Evolutionary conservation across 2,797 vertebrate species (phyloP).

Genomic region (Cirrhinus molitorella): DNA sequence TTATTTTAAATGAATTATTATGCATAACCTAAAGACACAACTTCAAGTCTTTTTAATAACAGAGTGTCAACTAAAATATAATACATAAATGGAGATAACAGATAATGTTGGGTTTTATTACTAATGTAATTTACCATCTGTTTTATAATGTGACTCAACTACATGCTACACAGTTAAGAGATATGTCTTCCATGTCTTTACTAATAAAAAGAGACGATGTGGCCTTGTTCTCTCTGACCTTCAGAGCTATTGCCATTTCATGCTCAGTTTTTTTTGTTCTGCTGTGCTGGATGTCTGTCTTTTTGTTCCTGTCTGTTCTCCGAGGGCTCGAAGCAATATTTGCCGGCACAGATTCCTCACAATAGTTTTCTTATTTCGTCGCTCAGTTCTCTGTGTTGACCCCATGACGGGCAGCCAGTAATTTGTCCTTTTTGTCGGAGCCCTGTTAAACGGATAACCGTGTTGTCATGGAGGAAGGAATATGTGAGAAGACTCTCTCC

Average conservation of each 20-base stretch:
- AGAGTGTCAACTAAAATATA: neutral
- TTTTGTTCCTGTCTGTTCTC: neutral
- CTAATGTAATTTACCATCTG: neutral
- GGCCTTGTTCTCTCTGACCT: neutral
- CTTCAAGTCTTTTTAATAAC: neutral
- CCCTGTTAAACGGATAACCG: neutral
- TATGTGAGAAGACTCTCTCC: conserved; percentile 5
- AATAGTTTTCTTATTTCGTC: neutral
- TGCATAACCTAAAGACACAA: neutral
- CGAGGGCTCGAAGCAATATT: neutral
- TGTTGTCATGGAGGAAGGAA: conserved; percentile 13
- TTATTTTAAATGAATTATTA: neutral
- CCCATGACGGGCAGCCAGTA: neutral
- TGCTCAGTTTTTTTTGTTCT: neutral
- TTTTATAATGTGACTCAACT: neutral
- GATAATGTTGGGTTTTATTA: neutral
- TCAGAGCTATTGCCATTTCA: conserved; percentile 16
- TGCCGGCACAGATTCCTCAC: neutral
- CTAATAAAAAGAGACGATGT: conserved; percentile 7
- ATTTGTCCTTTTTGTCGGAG: conserved; percentile 4
- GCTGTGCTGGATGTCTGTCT: neutral
- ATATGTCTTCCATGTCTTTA: neutral
- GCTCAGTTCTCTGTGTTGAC: conserved; percentile 3
- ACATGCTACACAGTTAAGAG: neutral
- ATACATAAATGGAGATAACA: neutral